Evolutionary conservation across 1,140 invertebrate species (phyloP).

Genomic region (Drosophila ficusphila): DNA sequence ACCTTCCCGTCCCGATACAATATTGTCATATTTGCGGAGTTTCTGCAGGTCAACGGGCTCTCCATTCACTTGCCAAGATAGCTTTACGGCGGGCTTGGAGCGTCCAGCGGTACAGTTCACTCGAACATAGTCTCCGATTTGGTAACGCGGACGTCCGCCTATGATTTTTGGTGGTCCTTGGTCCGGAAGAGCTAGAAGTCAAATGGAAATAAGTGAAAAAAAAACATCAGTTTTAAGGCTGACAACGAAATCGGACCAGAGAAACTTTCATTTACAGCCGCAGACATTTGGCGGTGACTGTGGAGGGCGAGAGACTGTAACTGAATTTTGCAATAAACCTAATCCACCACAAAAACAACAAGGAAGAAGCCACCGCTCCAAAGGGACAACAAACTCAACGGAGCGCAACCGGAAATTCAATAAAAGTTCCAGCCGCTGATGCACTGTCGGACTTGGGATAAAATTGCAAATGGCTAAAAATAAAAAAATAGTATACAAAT

Average conservation of each 20-base stretch:
- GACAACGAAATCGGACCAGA: slow-evolving; percentile 27
- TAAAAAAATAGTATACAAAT: slow-evolving; percentile 34
- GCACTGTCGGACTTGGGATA: slow-evolving; percentile 67
- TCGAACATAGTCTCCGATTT: slow-evolving; percentile 87
- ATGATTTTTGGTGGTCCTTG: slow-evolving; percentile 87
- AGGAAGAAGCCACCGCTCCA: neutral
- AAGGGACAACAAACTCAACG: slow-evolving; percentile 46
- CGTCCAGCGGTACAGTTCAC: slow-evolving; percentile 89
- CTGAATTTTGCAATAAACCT: slow-evolving; percentile 67
- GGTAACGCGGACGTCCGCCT: slow-evolving; percentile 88
- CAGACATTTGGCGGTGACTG: slow-evolving; percentile 31
- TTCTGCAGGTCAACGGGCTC: slow-evolving; percentile 86
- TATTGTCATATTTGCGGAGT: slow-evolving; percentile 85
- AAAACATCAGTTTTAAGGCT: slow-evolving; percentile 16
- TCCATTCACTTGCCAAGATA: slow-evolving; percentile 91
- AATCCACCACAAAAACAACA: slow-evolving; percentile 36
- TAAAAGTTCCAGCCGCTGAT: slow-evolving; percentile 80
- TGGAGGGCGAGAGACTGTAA: slow-evolving; percentile 1
- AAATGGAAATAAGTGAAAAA: slow-evolving; percentile 6
- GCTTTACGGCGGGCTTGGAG: slow-evolving; percentile 89
- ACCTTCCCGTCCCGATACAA: slow-evolving; percentile 86
- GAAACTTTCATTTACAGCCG: slow-evolving; percentile 72
- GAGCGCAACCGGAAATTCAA: slow-evolving; percentile 75
- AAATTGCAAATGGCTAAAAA: slow-evolving; percentile 52
- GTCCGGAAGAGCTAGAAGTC: slow-evolving; percentile 87